Evolutionary conservation across 2,888 invertebrate species (phyloP), one percentile per base, ranked within the genome.

Genomic region (Psylliodes chrysocephalus): DNA sequence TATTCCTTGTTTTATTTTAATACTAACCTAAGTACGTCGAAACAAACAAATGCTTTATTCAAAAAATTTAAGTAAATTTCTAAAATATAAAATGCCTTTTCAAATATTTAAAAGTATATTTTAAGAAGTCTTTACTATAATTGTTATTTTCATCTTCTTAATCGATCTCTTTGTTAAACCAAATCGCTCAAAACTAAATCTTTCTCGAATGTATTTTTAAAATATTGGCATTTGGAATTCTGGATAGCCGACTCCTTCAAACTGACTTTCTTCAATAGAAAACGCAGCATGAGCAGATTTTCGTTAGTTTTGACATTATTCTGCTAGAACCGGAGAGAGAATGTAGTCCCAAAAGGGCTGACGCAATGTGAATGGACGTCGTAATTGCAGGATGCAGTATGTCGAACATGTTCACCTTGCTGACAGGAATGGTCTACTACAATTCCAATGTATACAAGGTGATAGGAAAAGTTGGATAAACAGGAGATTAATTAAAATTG

Each of bases 1-100:
- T 60, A 60, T 56, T 52, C n/a, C 8, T 15, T 25, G 49, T 64
- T 52, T 60, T 59, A 38, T 49, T 49, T 47, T 17, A 22, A 22
- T n/a, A n/a, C n/a, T n/a, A n/a, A n/a, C n/a, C n/a, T n/a, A n/a
- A n/a, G n/a, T n/a, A n/a, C n/a, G n/a, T n/a, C n/a, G n/a, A n/a
- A n/a, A n/a, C n/a, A n/a, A n/a, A n/a, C n/a, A n/a, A n/a, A n/a
- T n/a, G n/a, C n/a, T n/a, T n/a, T n/a, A n/a, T n/a, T n/a, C n/a
- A n/a, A n/a, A n/a, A n/a, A n/a, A n/a, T n/a, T n/a, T n/a, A n/a
- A n/a, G n/a, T n/a, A n/a, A n/a, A n/a, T n/a, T n/a, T n/a, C n/a
- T n/a, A n/a, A n/a, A n/a, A n/a, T n/a, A n/a, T n/a, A n/a, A n/a
- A n/a, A n/a, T n/a, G n/a, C n/a, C n/a, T n/a, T n/a, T n/a, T n/a